Conservation (phyloP, 2,113 vertebrate genomes). For the Phaethornis superciliosus region DNA sequence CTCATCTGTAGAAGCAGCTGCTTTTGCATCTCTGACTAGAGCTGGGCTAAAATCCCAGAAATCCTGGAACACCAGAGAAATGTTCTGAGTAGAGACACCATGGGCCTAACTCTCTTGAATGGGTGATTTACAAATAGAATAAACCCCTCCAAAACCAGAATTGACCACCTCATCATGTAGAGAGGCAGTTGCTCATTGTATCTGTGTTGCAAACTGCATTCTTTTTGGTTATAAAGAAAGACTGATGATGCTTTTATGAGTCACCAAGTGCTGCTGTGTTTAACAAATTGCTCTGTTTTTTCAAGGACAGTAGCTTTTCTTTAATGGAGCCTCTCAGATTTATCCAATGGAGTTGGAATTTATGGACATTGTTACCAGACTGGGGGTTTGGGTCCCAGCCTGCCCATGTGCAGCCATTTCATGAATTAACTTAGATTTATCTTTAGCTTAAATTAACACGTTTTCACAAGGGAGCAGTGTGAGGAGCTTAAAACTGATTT, state of each 20-base stretch:
- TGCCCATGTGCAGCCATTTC: neutral
- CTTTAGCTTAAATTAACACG: neutral
- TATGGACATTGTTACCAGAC: neutral
- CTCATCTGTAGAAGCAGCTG: neutral
- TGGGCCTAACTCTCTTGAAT: neutral
- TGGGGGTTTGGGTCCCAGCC: neutral
- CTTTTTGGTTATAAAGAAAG: neutral
- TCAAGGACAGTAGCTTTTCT: neutral
- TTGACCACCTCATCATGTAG: neutral
- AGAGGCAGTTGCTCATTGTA: neutral
- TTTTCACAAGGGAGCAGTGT: neutral
- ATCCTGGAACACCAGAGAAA: neutral
- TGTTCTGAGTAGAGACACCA: neutral
- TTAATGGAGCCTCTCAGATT: neutral
- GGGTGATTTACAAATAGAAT: neutral
- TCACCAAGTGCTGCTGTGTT: neutral
- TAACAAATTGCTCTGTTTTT: neutral
- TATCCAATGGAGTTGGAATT: neutral
- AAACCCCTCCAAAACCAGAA: neutral
- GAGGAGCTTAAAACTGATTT: neutral
- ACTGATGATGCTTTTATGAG: neutral
- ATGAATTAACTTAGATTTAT: neutral
- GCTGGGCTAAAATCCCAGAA: neutral
- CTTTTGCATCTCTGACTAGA: neutral
- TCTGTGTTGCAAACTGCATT: accelerated